These are phyloP conservation scores for Pantherophis vulpinus DNA, from an alignment of 2,797 vertebrate species.

Conservation along the genomic window DNA sequence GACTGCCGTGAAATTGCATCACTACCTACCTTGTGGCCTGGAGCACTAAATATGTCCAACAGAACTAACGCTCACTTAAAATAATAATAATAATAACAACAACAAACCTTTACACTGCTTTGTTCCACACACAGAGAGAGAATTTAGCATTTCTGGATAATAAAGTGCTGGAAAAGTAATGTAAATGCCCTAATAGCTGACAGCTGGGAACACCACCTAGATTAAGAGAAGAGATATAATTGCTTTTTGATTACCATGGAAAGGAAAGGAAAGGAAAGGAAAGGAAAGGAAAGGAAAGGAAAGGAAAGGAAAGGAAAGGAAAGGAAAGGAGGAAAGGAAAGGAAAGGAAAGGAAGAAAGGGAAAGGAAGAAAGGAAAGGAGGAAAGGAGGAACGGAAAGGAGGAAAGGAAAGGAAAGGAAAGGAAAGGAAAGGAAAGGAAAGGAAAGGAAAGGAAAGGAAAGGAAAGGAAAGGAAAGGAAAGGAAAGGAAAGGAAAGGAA, in stretches of 20 bases:
- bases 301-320: too few relatives aligned
- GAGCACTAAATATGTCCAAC: constrained; percentile 62
- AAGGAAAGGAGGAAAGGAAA: neutral
- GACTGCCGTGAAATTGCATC: constrained; percentile 28
- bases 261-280: neutral
- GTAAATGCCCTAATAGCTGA: constrained; percentile 42
- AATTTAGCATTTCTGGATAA: constrained; percentile 52
- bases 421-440: neutral
- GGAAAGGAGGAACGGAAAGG: neutral
- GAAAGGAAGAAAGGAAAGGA: neutral
- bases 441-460: too few relatives aligned
- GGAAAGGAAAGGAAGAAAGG: neutral
- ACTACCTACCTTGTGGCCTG: constrained; percentile 38
- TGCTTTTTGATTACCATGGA: constrained; percentile 2
- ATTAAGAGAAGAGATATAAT: constrained; percentile 3
- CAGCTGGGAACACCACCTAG: constrained; percentile 38
- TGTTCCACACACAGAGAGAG: constrained; percentile 3
- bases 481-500: too few relatives aligned
- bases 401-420: neutral
- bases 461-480: too few relatives aligned
- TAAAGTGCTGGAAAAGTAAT: constrained; percentile 51
- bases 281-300: too few relatives aligned
- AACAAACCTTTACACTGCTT: constrained; percentile 28
- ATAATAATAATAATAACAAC: too few relatives aligned
- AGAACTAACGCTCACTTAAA: constrained; percentile 40